Percentiles rank a stretch among this genome's conserved stretches.
Evolutionary conservation across 2,113 vertebrate species (phyloP).

Genomic region (Romanogobio albipinnatus): DNA sequence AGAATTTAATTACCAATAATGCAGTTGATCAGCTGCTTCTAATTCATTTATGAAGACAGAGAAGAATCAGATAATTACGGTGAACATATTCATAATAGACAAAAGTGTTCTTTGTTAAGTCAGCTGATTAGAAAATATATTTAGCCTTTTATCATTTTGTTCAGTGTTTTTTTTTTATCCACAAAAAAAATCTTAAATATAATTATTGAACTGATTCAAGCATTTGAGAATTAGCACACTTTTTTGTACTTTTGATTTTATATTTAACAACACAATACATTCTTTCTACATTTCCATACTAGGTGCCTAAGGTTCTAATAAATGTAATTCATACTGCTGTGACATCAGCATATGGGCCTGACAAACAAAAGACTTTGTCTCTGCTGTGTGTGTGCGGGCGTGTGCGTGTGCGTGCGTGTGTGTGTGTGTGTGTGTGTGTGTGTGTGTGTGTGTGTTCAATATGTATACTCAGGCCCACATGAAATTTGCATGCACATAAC

Average conservation of each 20-base stretch:
- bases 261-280: background rate
- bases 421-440: background rate
- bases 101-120: slow-evolving; percentile 25
- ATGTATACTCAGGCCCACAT: background rate
- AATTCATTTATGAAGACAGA: slow-evolving; percentile 46
- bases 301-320: background rate
- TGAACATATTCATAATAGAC: slow-evolving; percentile 24
- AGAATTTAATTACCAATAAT: slow-evolving; percentile 57
- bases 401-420: background rate
- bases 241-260: background rate
- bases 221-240: background rate
- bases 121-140: slow-evolving; percentile 30
- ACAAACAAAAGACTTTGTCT: background rate
- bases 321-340: background rate
- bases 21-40: slow-evolving; percentile 50
- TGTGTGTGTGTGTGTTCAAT: background rate
- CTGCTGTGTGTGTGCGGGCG: background rate
- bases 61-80: slow-evolving; percentile 41
- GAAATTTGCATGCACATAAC: background rate
- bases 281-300: background rate
- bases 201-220: background rate
- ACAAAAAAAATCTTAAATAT: background rate
- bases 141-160: background rate
- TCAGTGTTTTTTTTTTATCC: background rate
- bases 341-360: slow-evolving; percentile 11